Evolutionary conservation across 2,113 vertebrate species (phyloP), one percentile per base, ranked within the genome.

Genomic region (Albula glossodonta): DNA sequence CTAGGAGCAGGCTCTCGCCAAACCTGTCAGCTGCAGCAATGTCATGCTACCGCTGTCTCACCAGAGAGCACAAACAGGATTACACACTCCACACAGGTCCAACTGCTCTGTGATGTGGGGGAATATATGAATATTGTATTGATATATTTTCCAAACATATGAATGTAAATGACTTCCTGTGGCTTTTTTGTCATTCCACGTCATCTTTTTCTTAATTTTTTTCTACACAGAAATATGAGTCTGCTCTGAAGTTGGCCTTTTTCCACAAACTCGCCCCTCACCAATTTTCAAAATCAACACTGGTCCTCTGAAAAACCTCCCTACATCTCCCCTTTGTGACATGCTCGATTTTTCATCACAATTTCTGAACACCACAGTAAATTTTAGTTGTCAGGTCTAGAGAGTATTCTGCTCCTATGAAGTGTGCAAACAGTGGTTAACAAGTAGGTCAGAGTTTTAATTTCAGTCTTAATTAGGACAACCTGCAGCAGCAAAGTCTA

Each of bases 51-150:
- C 84, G 90, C 81, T 60, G 82, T 74, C 89, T 88, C 49, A 2
- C 87, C 89, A 89, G 82, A 81, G 86, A 41, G 57, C 88, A 88
- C 84, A 90, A 92, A 90, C 81, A 89, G 87, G 93, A 94, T 93
- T 94, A 89, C 89, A 85, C 83, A 87, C 91, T 89, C 89, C 84
- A 83, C 87, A 78, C 70, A 60, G 87, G 88, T 86, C 86, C 84
- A 66, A 83, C 87, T 85, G 85, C 83, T 84, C 52, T 78, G 63
- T 83, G 48, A 87, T 70, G 63, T 80, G 70, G 13, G 17, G 10
- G 31, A 10, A 89, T 41, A 41, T 41, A 41, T 41, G 31, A 41
- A 41, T 41, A 41, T 41, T 41, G 0, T 41, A 41, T 41, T 41
- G 31, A 41, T 13, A 4, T 17, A 51, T 7, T 83, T 57, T 2